Evolutionary conservation across 1,140 invertebrate species (phyloP), one percentile per base, ranked within the genome.

Genomic region (Episyrphus balteatus): DNA sequence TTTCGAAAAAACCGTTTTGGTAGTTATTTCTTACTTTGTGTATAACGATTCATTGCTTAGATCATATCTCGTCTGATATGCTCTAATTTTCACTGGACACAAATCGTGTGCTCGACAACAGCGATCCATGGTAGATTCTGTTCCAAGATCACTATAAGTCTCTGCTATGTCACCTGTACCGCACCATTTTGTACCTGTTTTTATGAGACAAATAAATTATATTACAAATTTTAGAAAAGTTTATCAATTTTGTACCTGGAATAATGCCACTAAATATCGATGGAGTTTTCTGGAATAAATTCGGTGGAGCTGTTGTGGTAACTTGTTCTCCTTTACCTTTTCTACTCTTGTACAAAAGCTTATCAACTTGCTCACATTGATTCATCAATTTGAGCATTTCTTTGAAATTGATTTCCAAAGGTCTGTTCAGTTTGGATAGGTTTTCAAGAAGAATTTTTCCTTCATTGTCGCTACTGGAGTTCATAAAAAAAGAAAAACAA

Each of bases 71-170:
- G 72, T 70, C 41, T 77, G 76, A 58, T 86, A 81, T 7, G 83
- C 81, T 52, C 82, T 75, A 14, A 94, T 77, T 55, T 61, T 89
- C 74, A 72, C 85, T 75, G 76, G 76, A 50, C 76, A 78, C 31
- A 91, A 74, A 70, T 92, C 88, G 63, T 93, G 89, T 3, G 79
- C 80, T 40, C 89, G 73, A 63, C 89, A 92, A 66, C 89, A 92
- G 53, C 79, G 79, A 67, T 92, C 89, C 46, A 90, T 76, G 15
- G 73, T 69, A 32, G 73, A 69, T 55, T 85, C 78, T 0, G 73
- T 66, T 18, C 88, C 88, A 40, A 92, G 71, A 64, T 92, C 86
- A 62, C 83, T 83, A 68, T 90, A 91, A 55, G 78, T 77, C n/a
- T 75, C 70, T 1, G 88, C 88, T 46, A 90, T 80, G 60, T 91